Conservation (phyloP, 2,888 invertebrate genomes). For the Synanthedon vespiformis region DNA sequence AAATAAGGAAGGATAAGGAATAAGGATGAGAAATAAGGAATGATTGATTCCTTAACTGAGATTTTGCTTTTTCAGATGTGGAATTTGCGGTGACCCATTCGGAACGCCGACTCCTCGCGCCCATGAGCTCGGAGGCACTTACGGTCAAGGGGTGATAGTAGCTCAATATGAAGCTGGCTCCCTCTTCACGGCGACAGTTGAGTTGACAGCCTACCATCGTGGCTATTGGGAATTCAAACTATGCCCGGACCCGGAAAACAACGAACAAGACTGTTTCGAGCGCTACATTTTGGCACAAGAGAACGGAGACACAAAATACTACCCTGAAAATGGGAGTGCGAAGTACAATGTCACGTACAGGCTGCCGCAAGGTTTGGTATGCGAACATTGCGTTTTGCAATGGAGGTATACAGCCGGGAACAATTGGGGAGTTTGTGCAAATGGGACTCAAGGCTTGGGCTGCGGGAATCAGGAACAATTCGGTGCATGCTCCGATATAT, state of each 20-base stretch:
- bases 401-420: constrained; percentile 89
- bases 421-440: constrained; percentile 81
- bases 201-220: constrained; percentile 84
- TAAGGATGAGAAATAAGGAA: neutral
- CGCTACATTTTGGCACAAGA: constrained; percentile 71
- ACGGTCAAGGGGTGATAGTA: constrained; percentile 81
- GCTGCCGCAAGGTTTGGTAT: constrained; percentile 72
- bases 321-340: constrained; percentile 76
- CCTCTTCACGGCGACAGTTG: constrained; percentile 75
- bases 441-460: constrained; percentile 80
- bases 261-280: constrained; percentile 81
- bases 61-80: constrained; percentile 63
- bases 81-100: constrained; percentile 87
- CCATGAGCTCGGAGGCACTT: constrained; percentile 85
- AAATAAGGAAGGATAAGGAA: no score
- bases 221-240: constrained; percentile 87
- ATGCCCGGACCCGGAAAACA: constrained; percentile 77
- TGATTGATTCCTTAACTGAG: neutral
- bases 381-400: constrained; percentile 85
- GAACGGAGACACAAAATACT: constrained; percentile 71
- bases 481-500: constrained; percentile 83
- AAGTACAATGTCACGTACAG: constrained; percentile 77
- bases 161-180: constrained; percentile 76
- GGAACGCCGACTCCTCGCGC: constrained; percentile 74
- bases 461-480: constrained; percentile 91